These are phyloP conservation scores for Acipenser ruthenus DNA, from an alignment of 2,797 vertebrate genomes.

Conservation along the genomic window DNA sequence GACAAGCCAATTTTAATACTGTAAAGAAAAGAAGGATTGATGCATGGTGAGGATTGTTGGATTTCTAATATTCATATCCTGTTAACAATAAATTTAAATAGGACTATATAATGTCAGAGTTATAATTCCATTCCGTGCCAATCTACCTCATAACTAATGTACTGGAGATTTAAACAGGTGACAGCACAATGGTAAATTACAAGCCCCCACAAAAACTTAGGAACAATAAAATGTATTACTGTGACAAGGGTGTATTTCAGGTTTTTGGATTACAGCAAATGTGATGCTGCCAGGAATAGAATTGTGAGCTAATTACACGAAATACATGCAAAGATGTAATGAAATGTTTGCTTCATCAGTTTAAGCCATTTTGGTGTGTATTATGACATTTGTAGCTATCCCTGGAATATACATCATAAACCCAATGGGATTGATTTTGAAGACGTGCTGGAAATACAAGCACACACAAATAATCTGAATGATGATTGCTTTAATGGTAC, in stretches of 20 bases:
- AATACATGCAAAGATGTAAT: too few species aligned
- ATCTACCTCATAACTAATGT: constrained; percentile 23
- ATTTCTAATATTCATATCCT: constrained; percentile 22
- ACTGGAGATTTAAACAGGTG: constrained; percentile 14
- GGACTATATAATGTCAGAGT: constrained; percentile 35
- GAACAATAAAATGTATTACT: constrained; percentile 12
- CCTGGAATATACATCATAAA: too few species aligned
- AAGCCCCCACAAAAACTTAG: constrained; percentile 11
- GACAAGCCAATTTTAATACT: constrained; percentile 30
- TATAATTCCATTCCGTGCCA: constrained; percentile 36
- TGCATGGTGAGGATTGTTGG: constrained; percentile 25
- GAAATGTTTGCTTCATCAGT: too few species aligned
- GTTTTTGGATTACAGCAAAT: too few species aligned
- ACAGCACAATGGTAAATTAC: constrained; percentile 15
- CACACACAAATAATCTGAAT: too few species aligned
- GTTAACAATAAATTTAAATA: constrained; percentile 19
- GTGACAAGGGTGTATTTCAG: neutral
- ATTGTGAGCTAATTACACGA: too few species aligned
- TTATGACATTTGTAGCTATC: too few species aligned
- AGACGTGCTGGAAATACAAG: too few species aligned
- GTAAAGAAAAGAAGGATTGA: constrained; percentile 37
- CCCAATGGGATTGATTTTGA: too few species aligned
- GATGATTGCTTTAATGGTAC: too few species aligned
- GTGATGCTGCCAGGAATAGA: too few species aligned
- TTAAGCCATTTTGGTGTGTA: too few species aligned